phyloP scores from a whole-genome alignment of 2,797 vertebrate species.

The Momotus momota region DNA sequence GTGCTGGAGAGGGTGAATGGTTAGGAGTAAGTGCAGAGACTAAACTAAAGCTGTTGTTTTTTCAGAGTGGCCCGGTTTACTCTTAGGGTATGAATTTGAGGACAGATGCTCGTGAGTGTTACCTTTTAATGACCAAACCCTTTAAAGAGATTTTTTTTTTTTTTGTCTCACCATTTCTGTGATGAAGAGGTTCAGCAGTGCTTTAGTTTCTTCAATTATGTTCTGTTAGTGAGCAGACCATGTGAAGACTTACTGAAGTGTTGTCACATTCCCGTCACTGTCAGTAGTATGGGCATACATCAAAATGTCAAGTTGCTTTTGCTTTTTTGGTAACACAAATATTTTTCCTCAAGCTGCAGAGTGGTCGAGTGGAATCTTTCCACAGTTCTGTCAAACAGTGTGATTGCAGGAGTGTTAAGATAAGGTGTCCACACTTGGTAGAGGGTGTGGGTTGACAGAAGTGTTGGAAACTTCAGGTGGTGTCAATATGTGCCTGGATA shows the following conservation, averaged over 20 bases:
- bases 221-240: not conserved
- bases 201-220: not conserved
- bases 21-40: not conserved
- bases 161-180: not conserved
- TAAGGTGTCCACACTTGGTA: fast-evolving
- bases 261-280: not conserved
- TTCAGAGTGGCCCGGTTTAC: not conserved
- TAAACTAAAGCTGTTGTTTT: not conserved
- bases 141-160: not conserved
- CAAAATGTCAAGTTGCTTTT: not conserved
- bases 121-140: not conserved
- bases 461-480: not conserved
- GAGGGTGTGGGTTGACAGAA: not conserved
- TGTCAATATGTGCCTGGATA: fast-evolving
- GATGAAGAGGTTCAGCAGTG: not conserved
- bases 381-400: not conserved
- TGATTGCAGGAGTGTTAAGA: not conserved
- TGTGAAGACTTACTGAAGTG: fast-evolving
- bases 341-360: not conserved
- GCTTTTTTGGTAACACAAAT: not conserved
- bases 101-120: not conserved
- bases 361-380: not conserved
- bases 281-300: not conserved
- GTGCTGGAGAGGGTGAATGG: fast-evolving
- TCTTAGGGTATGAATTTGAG: not conserved